phyloP scores from a whole-genome alignment of 2,888 invertebrate genomes.

The Nymphalis c-album region DNA sequence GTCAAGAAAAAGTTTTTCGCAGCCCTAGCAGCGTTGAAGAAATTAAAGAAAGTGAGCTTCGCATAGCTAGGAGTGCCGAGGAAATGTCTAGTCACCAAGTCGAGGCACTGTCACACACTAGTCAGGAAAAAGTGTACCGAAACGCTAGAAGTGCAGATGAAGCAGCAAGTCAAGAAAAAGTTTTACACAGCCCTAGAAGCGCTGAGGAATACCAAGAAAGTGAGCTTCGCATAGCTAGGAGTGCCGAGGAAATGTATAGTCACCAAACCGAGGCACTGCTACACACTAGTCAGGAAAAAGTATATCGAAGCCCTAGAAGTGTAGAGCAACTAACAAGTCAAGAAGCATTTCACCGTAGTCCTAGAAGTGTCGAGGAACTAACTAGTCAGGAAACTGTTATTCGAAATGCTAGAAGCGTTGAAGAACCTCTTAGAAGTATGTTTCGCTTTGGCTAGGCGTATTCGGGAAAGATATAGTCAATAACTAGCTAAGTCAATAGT shows the following conservation, averaged over 20 bases:
- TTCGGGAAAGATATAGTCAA: too few relatives aligned
- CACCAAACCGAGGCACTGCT: slow-evolving; percentile 17
- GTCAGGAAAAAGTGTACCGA: slow-evolving; percentile 9
- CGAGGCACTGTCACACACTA: slow-evolving; percentile 17
- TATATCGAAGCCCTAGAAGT: slow-evolving; percentile 30
- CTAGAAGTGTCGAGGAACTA: slow-evolving; percentile 25
- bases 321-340: slow-evolving; percentile 26
- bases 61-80: slow-evolving; percentile 29
- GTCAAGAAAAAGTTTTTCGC: background rate
- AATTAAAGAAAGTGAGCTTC: slow-evolving; percentile 1
- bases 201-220: slow-evolving; percentile 24
- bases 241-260: slow-evolving; percentile 24
- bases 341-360: slow-evolving; percentile 19
- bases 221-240: slow-evolving; percentile 19
- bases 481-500: too few relatives aligned
- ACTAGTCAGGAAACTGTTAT: slow-evolving; percentile 18
- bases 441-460: too few relatives aligned
- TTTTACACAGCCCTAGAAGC: slow-evolving; percentile 24
- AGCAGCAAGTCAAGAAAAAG: slow-evolving; percentile 15
- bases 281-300: slow-evolving; percentile 5
- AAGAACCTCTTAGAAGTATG: background rate
- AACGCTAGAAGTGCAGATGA: slow-evolving; percentile 33
- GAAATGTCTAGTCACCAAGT: slow-evolving; percentile 14
- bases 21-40: slow-evolving; percentile 32
- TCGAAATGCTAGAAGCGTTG: slow-evolving; percentile 29